phyloP scores from a whole-genome alignment of 2,113 vertebrate genomes.

The Leucosticte australis region DNA sequence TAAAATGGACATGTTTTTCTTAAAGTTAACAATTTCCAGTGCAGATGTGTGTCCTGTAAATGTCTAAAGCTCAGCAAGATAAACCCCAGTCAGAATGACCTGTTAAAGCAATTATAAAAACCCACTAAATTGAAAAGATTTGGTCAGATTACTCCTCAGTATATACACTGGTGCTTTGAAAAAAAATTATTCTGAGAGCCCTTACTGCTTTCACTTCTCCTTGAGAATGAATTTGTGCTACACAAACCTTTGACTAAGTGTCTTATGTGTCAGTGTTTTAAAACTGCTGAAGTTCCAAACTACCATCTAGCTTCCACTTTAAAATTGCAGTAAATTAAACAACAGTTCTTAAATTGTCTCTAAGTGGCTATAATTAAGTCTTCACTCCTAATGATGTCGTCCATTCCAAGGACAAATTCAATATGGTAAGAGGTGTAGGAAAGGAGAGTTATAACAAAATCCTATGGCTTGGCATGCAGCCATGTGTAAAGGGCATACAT shows the following conservation, averaged over 20 bases:
- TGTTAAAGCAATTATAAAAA: background rate
- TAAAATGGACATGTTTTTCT: background rate
- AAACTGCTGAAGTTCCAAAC: slow-evolving; percentile 58
- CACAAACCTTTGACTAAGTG: slow-evolving; percentile 49
- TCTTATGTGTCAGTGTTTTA: slow-evolving; percentile 49
- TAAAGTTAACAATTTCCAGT: background rate
- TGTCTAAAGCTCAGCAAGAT: background rate
- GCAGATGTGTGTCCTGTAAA: background rate
- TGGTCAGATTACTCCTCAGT: background rate
- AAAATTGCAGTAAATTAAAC: slow-evolving; percentile 75
- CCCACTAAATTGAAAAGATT: background rate
- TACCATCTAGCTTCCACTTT: slow-evolving; percentile 54
- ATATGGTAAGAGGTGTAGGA: slow-evolving; percentile 32
- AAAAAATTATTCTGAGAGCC: background rate
- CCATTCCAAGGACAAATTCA: slow-evolving; percentile 69
- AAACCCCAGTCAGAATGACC: background rate
- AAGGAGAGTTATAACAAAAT: slow-evolving; percentile 56
- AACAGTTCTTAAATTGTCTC: slow-evolving; percentile 73
- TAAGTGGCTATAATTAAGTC: slow-evolving; percentile 76
- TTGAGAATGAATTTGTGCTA: slow-evolving; percentile 54
- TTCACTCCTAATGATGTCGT: slow-evolving; percentile 51
- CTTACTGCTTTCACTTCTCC: slow-evolving; percentile 54
- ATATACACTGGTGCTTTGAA: background rate
- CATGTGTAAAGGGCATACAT: slow-evolving; percentile 23
- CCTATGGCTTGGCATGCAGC: slow-evolving; percentile 55